Evolutionary conservation across 2,113 vertebrate genomes (phyloP).

Genomic region (Nesoenas mayeri): DNA sequence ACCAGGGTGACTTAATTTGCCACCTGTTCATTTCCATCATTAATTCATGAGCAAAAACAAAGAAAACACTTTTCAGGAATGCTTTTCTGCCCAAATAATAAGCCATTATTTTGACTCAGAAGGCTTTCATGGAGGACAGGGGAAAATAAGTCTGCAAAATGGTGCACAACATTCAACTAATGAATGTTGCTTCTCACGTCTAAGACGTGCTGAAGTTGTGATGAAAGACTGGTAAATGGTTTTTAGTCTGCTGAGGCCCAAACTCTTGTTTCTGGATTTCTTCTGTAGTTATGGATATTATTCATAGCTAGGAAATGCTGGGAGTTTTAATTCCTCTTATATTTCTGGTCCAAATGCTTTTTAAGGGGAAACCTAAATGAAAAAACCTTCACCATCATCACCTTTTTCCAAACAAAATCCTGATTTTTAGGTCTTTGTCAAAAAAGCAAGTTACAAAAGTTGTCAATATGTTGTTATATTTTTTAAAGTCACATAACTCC

Average conservation of each 20-base stretch:
- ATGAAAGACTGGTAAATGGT: not conserved
- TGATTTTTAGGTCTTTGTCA: not conserved
- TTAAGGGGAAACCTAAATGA: not conserved
- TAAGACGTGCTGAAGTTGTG: not conserved
- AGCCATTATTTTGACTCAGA: slow-evolving; percentile 15
- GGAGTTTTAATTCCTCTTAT: not conserved
- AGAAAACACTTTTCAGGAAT: slow-evolving; percentile 25
- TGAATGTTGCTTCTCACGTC: not conserved
- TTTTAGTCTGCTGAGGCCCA: not conserved
- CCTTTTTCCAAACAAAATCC: not conserved
- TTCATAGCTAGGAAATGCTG: not conserved
- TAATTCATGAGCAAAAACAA: slow-evolving; percentile 31
- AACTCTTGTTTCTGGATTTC: not conserved
- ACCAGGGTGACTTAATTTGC: slow-evolving; percentile 7
- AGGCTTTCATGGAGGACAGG: not conserved
- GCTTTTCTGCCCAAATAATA: slow-evolving; percentile 25
- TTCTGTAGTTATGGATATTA: not conserved
- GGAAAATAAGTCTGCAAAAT: not conserved
- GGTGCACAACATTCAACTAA: not conserved
- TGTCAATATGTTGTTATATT: not conserved
- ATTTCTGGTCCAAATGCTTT: not conserved
- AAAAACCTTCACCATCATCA: not conserved
- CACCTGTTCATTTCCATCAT: slow-evolving; percentile 55
- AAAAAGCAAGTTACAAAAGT: not conserved
- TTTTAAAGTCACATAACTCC: not conserved